Evolutionary conservation across 1,140 invertebrate genomes (phyloP), one percentile per base, ranked within the genome.

Genomic region (Notospermus geniculatus): DNA sequence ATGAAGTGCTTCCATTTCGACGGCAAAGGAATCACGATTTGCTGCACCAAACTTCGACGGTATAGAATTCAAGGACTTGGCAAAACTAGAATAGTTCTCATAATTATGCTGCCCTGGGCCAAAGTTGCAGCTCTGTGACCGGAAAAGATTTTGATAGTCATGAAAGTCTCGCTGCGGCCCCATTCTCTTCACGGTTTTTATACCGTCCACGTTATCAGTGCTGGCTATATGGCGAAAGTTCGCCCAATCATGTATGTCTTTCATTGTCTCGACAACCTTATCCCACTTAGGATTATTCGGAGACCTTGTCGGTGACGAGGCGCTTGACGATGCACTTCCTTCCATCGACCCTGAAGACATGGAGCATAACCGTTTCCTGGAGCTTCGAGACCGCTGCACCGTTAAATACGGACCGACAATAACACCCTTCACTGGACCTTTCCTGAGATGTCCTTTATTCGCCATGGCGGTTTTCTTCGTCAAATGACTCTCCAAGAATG

Each of bases 141-240:
- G 46, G 46, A 50, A 50, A 4, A 50, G 46, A 19, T 50, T 50
- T n/a, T 50, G 19, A n/a, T 50, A 50, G n/a, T 50, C 46, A n/a
- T 27, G 46, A 50, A 23, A 19, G n/a, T 50, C 25, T 23, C 46
- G 5, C 46, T 50, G n/a, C 5, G 25, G 46, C 46, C 25, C 19
- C 25, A 36, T 36, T 15, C 15, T 36, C 32, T 36, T 36, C 32
- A 36, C 32, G 4, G 32, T 36, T 15, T 36, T 36, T 36, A 36
- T 36, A 7, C 5, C 4, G 5, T 36, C 32, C 5, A 36, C 15
- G 32, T 36, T 36, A 15, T 36, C 32, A 36, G 32, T 7, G 32
- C 32, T 36, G 4, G 32, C 32, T 15, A 15, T 15, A 36, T 36
- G 32, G 32, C 15, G 4, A 15, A 36, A 36, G 32, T 36, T 36